These are phyloP conservation scores for Astreopora myriophthalma DNA, from an alignment of 64 coral and sea anemone species.

Conservation along the genomic window DNA sequence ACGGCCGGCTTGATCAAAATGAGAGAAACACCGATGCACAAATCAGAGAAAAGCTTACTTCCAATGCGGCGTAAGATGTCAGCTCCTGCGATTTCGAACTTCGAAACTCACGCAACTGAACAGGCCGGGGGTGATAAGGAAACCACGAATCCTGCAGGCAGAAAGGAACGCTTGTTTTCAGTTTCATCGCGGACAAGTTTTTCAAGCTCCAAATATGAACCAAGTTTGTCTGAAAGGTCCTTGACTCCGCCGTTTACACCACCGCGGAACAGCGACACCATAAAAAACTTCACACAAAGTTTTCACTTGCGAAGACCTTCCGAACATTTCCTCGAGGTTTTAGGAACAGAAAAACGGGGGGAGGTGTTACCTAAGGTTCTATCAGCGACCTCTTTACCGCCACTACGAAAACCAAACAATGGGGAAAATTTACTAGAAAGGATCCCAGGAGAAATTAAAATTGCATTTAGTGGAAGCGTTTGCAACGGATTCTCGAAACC, in stretches of 20 bases:
- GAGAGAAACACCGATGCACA: conserved; percentile 28
- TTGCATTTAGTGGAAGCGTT: background rate
- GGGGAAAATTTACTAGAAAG: background rate
- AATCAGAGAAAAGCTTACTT: background rate
- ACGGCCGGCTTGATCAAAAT: background rate
- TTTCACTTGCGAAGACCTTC: conserved; percentile 20
- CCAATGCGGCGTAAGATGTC: conserved; percentile 12
- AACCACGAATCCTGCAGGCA: background rate
- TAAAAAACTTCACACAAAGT: background rate
- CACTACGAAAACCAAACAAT: background rate
- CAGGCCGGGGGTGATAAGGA: background rate
- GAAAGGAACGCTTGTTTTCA: conserved; percentile 4
- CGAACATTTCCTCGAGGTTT: conserved; percentile 40
- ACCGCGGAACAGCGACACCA: background rate
- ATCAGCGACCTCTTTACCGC: background rate
- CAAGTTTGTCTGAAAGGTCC: background rate
- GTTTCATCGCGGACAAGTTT: background rate
- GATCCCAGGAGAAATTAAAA: background rate
- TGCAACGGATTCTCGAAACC: background rate
- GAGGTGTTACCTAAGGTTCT: background rate
- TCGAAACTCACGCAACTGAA: background rate
- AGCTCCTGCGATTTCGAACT: background rate
- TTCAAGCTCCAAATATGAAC: conserved; percentile 9
- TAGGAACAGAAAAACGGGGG: background rate
- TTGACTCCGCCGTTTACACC: conserved; percentile 1